A percentile compares a stretch with the other conserved stretches of the same genome.
These are phyloP conservation scores for Cremastinae sp. DNA, from an alignment of 2,888 invertebrate species.

Conservation along the genomic window DNA sequence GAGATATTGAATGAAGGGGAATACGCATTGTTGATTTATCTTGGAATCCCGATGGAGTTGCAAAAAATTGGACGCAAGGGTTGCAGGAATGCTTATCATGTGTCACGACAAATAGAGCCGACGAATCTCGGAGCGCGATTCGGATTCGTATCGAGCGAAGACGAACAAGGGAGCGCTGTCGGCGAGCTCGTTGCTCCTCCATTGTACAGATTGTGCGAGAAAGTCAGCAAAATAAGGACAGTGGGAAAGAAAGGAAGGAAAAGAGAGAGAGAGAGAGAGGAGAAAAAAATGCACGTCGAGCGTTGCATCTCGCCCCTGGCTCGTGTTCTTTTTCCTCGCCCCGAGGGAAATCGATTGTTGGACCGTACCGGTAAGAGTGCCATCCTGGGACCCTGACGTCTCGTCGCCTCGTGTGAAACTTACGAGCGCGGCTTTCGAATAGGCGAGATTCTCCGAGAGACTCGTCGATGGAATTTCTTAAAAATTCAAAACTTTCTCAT, in stretches of 20 bases:
- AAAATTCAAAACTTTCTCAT: slow-evolving; percentile 45
- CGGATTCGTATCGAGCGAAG: slow-evolving; percentile 39
- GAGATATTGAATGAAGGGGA: too few relatives aligned
- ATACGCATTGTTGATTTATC: too few relatives aligned
- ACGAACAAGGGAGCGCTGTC: slow-evolving; percentile 29
- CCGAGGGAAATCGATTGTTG: slow-evolving; percentile 61
- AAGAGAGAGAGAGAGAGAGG: slow-evolving; percentile 1
- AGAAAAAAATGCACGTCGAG: neutral
- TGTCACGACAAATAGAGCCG: slow-evolving; percentile 45
- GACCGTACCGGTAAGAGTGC: slow-evolving; percentile 46
- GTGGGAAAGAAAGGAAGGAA: neutral
- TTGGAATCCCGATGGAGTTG: slow-evolving; percentile 11
- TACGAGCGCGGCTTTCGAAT: slow-evolving; percentile 35
- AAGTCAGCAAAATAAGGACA: slow-evolving; percentile 41
- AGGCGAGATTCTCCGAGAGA: slow-evolving; percentile 46
- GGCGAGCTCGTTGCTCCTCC: slow-evolving; percentile 10
- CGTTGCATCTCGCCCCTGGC: slow-evolving; percentile 10
- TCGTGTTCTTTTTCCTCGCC: slow-evolving; percentile 9
- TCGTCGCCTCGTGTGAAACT: slow-evolving; percentile 37
- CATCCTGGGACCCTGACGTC: slow-evolving; percentile 43
- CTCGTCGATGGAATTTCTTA: slow-evolving; percentile 58
- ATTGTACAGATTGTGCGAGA: slow-evolving; percentile 28
- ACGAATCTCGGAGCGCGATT: slow-evolving; percentile 29
- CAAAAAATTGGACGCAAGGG: neutral
- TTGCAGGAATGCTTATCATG: neutral